Base-by-base conservation (phyloP, 2,797 vertebrate genomes). In the Oreochromis mossambicus region DNA sequence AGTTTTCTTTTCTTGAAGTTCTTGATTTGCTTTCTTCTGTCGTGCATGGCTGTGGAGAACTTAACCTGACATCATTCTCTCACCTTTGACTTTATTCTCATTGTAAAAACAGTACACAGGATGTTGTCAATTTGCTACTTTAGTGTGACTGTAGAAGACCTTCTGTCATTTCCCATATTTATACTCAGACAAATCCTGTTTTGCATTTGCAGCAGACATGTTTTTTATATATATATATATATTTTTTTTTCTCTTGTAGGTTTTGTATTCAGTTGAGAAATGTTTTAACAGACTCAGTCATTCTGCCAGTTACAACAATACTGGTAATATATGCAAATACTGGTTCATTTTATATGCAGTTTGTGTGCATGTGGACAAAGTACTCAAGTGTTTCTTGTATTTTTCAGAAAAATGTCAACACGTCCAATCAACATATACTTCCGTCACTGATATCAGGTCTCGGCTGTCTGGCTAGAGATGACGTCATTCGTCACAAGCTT, bases 311-410 rank as follows among this genome's bases (percentile, higher is more conserved):
- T 87, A 86, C 89, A 15, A 83, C 91, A n/a, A 21, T 96, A 73
- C 92, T 98, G 97, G 98, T 98, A 95, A 95, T 97, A 83, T 85
- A 73, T 77, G 24, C 73, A 63, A 0, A 73, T 24, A 13, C n/a
- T 21, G 14, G 24, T 70, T 54, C 2, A 41, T 29, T 43, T 38
- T 14, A 21, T 70, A 14, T 21, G 19, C 17, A 52, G 2, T 36
- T 26, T 78, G 70, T 61, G 12, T 84, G 13, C 77, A 19, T 77
- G 4, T 76, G 5, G 3, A 3, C 3, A 82, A 77, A 80, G 8
- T 19, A 1, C 11, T 75, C 8, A 61, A 70, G 4, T 84, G 9
- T 80, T 78, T 83, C 6, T 3, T 84, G 56, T 4, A 29, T 87
- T 80, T 89, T 91, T 19, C 80, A 97, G 96, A 86, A 70, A 73